phyloP scores from a whole-genome alignment of 2,113 vertebrate species.

The Glaucomys volans region DNA sequence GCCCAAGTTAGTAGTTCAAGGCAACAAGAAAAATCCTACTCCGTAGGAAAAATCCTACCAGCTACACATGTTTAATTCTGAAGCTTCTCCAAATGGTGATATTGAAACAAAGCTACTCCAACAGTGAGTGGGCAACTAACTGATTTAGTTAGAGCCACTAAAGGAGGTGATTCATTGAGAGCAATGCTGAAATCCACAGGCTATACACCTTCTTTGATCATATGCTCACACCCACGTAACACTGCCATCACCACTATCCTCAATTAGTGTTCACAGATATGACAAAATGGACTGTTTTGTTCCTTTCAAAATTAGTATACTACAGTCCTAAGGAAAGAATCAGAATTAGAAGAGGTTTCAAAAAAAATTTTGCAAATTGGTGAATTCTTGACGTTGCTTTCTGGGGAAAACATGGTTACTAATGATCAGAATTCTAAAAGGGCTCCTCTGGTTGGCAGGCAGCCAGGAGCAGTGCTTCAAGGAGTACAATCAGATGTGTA shows the following conservation, averaged over 20 bases:
- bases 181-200: neutral
- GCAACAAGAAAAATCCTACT: neutral
- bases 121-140: neutral
- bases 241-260: neutral
- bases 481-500: neutral
- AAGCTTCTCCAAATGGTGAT: constrained; percentile 29
- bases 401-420: neutral
- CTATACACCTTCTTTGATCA: neutral
- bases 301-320: neutral
- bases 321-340: neutral
- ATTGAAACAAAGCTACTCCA: constrained; percentile 1
- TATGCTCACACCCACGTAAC: neutral
- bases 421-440: neutral
- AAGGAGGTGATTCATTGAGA: neutral
- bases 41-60: too few species aligned
- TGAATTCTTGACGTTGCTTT: neutral
- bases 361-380: neutral
- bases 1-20: neutral
- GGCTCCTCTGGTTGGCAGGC: neutral
- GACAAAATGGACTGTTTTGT: neutral
- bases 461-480: neutral
- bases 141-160: neutral
- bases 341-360: neutral
- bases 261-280: neutral
- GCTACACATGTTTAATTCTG: neutral